phyloP scores from a whole-genome alignment of 2,888 invertebrate genomes.

The Drosophila anceps region DNA sequence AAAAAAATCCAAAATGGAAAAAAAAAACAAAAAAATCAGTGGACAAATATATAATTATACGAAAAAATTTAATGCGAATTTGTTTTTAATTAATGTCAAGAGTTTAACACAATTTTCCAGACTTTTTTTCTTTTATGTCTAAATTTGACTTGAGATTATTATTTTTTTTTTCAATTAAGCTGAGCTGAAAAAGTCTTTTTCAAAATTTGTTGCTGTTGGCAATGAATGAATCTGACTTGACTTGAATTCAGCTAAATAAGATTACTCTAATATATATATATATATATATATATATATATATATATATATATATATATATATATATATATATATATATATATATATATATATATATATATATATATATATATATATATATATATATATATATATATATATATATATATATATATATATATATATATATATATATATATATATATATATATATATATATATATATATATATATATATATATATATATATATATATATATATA shows the following conservation, averaged over 20 bases:
- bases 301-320: too few species aligned
- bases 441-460: too few species aligned
- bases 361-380: too few species aligned
- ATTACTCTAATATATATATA: too few species aligned
- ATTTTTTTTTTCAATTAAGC: background rate
- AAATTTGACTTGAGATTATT: conserved; percentile 8
- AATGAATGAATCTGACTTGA: background rate
- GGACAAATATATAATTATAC: conserved; percentile 77
- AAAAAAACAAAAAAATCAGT: conserved; percentile 54
- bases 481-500: too few species aligned
- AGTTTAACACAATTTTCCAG: conserved; percentile 6
- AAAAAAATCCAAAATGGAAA: conserved; percentile 25
- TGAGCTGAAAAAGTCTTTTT: background rate
- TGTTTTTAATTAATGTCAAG: conserved; percentile 19
- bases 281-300: too few species aligned
- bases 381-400: too few species aligned
- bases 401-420: too few species aligned
- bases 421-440: too few species aligned
- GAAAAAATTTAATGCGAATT: conserved; percentile 56
- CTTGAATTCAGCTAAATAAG: background rate
- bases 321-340: too few species aligned
- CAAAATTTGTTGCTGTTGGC: background rate
- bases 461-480: too few species aligned
- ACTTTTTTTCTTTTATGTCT: background rate
- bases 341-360: too few species aligned